Percentiles rank a stretch among this genome's conserved stretches.
These are phyloP conservation scores for Prionace glauca DNA, from an alignment of 2,797 vertebrate species.

Conservation along the genomic window DNA sequence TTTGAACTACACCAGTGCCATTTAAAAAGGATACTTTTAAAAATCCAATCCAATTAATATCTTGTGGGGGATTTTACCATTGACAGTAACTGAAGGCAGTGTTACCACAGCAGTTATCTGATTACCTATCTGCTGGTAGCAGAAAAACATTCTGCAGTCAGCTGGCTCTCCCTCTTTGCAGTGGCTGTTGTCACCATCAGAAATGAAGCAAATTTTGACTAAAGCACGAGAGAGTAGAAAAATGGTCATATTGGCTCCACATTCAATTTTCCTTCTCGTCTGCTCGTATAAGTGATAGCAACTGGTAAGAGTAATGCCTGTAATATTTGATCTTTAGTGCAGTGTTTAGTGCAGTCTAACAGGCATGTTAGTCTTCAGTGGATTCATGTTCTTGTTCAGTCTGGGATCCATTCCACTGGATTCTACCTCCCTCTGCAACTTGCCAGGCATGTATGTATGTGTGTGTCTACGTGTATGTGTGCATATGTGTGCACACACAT, in stretches of 20 bases:
- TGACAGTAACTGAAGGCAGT: not conserved
- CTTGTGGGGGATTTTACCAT: not conserved
- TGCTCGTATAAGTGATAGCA: not conserved
- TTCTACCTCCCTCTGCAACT: not conserved
- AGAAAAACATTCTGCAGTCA: not conserved
- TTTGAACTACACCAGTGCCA: not conserved
- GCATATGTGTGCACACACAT: no score
- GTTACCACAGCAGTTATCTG: not conserved
- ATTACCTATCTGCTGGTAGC: not conserved
- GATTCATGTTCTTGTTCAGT: not conserved
- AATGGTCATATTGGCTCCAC: not conserved
- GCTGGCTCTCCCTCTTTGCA: not conserved
- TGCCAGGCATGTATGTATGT: not conserved
- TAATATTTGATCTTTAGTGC: not conserved
- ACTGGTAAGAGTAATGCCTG: not conserved
- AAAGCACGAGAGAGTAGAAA: not conserved
- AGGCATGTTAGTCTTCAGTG: not conserved
- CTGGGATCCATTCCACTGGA: not conserved
- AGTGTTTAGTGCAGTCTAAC: not conserved
- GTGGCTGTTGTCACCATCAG: not conserved
- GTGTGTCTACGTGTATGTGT: not conserved
- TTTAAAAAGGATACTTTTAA: not conserved
- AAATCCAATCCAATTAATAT: constrained; percentile 22
- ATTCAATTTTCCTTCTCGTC: constrained; percentile 1
- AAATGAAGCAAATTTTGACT: not conserved